phyloP scores from a whole-genome alignment of 2,113 vertebrate species.

The Gnathonemus echidnorhynchus region DNA sequence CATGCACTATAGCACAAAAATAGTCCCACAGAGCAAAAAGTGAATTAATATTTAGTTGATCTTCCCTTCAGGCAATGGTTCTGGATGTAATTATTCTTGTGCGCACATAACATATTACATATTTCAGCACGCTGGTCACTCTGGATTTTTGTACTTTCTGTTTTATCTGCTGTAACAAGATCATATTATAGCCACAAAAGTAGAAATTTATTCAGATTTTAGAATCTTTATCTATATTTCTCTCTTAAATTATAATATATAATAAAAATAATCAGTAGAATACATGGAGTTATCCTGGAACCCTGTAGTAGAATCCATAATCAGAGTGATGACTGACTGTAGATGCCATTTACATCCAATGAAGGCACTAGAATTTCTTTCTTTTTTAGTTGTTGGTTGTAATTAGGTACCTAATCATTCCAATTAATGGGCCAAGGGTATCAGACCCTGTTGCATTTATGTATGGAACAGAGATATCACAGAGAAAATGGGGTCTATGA shows the following conservation, averaged over 20 bases:
- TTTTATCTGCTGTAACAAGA: background rate
- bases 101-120: constrained; percentile 7
- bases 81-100: constrained; percentile 3
- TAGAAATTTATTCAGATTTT: background rate
- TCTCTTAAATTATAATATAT: background rate
- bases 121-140: background rate
- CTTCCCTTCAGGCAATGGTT: constrained; percentile 10
- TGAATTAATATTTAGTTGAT: constrained; percentile 16
- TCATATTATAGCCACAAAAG: background rate
- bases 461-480: background rate
- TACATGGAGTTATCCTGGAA: background rate
- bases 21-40: background rate
- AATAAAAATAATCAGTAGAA: background rate
- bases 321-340: background rate
- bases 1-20: constrained; percentile 17
- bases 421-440: background rate
- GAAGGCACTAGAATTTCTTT: background rate
- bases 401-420: background rate
- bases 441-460: background rate
- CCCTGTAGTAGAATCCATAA: background rate
- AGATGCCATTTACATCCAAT: background rate
- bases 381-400: background rate
- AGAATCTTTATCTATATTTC: background rate
- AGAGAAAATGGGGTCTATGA: background rate
- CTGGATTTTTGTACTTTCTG: background rate